Percentiles rank a stretch among this genome's conserved stretches.
These are phyloP conservation scores for Drosophila pruinosa DNA, from an alignment of 1,140 invertebrate species.

Conservation along the genomic window DNA sequence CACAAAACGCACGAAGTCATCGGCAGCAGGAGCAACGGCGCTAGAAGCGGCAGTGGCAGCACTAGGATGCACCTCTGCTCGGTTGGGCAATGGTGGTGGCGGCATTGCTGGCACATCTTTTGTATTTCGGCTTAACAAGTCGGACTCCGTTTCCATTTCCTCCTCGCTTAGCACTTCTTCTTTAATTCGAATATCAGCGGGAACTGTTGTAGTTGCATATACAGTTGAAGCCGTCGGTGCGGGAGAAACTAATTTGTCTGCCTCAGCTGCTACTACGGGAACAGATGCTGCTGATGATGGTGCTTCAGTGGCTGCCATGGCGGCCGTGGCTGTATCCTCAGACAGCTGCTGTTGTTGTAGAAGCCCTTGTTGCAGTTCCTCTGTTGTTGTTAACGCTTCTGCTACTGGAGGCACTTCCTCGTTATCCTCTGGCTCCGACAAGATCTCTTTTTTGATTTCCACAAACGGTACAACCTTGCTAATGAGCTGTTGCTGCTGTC, in stretches of 20 bases:
- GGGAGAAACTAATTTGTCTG: neutral
- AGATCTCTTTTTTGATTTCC: constrained; percentile 79
- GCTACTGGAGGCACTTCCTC: neutral
- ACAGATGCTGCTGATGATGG: neutral
- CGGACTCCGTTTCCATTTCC: constrained; percentile 46
- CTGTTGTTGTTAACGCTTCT: neutral
- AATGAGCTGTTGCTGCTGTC: constrained; percentile 64
- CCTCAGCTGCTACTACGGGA: neutral
- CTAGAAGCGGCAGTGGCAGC: neutral
- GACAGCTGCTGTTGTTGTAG: neutral
- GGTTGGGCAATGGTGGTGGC: constrained; percentile 32
- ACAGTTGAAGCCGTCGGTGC: neutral
- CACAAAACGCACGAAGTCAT: constrained; percentile 57
- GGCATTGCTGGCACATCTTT: constrained; percentile 34
- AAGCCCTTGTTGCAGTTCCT: neutral
- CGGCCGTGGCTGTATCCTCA: neutral
- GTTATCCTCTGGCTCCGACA: constrained; percentile 75
- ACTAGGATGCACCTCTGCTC: neutral
- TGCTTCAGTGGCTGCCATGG: neutral
- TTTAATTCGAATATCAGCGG: constrained; percentile 42
- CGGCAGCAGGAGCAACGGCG: neutral
- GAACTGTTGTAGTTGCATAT: neutral
- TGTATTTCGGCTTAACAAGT: neutral
- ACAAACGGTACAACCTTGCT: constrained; percentile 70
- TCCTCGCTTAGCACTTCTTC: constrained; percentile 64